Base-by-base conservation (phyloP, 2,888 invertebrate genomes). In the Exocentrus adspersus region DNA sequence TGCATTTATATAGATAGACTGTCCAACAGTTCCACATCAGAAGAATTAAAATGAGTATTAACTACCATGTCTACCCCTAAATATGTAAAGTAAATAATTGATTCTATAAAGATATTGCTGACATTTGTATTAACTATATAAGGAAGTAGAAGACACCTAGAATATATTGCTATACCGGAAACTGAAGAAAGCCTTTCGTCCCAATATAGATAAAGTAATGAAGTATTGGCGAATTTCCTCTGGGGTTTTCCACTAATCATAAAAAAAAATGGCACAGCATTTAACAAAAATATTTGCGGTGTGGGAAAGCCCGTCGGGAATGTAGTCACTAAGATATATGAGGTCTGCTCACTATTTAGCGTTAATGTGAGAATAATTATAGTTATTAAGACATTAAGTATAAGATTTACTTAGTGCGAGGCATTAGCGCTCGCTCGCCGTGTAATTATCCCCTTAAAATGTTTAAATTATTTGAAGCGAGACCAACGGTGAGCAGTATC, bases 341-440 rank as follows among this genome's bases (percentile, higher is more conserved):
- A 37, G 45, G 12, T 28, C 48, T 41, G 37, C 54, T 52, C 50
- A 60, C 53, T 57, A 60, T 69, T 72, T 70, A 69, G 67, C 61
- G 70, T 68, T 71, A 72, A 72, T 72, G 72, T 64, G 63, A 64
- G 59, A 64, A 64, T 64, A 64, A 64, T 64, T 64, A 64, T 32
- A 59, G 53, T 53, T 60, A 60, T 60, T 60, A 60, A 60, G 60
- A 46, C 46, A 57, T 54, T 54, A 46, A 57, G 32, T 32, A 14
- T 30, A 54, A 43, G 16, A 54, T 12, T 57, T 57, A 57, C 46
- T 57, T 57, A 46, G 14, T 30, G 30, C 30, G 6, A 19, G 21
- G 45, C 56, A 56, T 57, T 57, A 57, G 30, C 21, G 32, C 17
- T 32, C 37, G 12, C 32, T 17, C 19, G 20, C 32, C 30, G 28